These are phyloP conservation scores for Drosophila rufa DNA, from an alignment of 1,140 invertebrate species.

Conservation along the genomic window DNA sequence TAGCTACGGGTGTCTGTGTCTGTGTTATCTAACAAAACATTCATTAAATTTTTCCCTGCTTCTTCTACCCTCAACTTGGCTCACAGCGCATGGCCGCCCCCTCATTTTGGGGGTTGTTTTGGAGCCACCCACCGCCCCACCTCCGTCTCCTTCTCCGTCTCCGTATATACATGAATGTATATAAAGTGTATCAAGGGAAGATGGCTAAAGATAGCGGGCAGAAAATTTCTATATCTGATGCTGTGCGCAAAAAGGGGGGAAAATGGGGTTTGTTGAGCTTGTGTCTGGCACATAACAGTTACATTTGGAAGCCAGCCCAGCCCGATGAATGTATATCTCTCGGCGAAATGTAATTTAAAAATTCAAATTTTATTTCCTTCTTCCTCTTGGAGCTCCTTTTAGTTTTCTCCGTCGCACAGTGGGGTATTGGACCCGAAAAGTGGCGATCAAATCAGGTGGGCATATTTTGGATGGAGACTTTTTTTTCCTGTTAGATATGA, in stretches of 20 bases:
- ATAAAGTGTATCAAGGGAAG: constrained; percentile 55
- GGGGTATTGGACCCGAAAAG: no score
- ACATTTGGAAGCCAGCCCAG: constrained; percentile 49
- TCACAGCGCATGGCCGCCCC: constrained; percentile 53
- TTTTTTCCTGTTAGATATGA: no score
- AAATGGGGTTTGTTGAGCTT: constrained; percentile 36
- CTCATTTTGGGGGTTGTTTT: constrained; percentile 73
- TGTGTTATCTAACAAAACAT: constrained; percentile 81
- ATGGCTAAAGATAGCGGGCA: constrained; percentile 77
- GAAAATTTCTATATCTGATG: constrained; percentile 84
- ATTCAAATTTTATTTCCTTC: constrained; percentile 70
- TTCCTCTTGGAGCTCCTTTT: constrained; percentile 6
- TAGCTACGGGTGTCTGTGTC: constrained; percentile 42
- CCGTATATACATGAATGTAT: constrained; percentile 8
- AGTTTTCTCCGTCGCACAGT: background rate
- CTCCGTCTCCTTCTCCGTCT: background rate
- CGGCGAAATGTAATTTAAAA: constrained; percentile 81
- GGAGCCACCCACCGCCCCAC: constrained; percentile 38
- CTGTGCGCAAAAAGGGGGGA: constrained; percentile 30
- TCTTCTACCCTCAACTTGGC: constrained; percentile 56
- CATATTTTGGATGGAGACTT: no score
- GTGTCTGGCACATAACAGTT: constrained; percentile 72
- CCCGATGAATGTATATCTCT: constrained; percentile 26
- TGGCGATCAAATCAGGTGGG: no score
- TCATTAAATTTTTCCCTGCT: constrained; percentile 76